Evolutionary conservation across 2,113 vertebrate genomes (phyloP), one percentile per base, ranked within the genome.

Genomic region (Tapirus terrestris): DNA sequence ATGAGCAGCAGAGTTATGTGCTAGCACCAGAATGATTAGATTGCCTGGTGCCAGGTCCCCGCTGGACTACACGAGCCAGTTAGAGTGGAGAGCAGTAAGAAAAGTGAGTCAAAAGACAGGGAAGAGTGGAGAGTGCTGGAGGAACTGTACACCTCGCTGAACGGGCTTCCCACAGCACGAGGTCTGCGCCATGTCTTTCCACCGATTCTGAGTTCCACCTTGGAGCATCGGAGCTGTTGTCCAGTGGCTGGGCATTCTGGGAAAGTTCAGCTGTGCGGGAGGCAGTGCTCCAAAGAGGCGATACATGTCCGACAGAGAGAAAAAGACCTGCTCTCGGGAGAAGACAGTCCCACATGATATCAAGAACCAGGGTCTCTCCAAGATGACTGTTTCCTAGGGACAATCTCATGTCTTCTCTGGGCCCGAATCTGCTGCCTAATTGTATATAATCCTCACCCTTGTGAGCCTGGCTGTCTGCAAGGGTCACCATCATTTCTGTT

Each of bases 1-100:
- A 98, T 81, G 86, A 95, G 63, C 65, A 79, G 61, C 13, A 70
- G 92, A 89, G 60, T 73, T 91, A 48, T 45, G 2, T 23, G 53
- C 79, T 85, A 91, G 79, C 65, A 25, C n/a, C 68, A 72, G 56
- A 75, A 89, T 73, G 80, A 97, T 89, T 87, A 86, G 63, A 94
- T 23, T 82, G 77, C 63, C 61, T 2, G 6, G 56, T 8, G 51
- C 89, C 68, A 89, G 58, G 84, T 56, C 77, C 16, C 73, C 87
- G 39, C 48, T 92, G 39, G 67, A 91, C 60, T 65, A 45, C 65
- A 25, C 2, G 21, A 73, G 72, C 82, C 91, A 89, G 21, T 53
- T 8, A 65, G 56, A 36, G 25, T 27, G 18, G 70, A 72, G 75
- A 72, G 43, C 36, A 87, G 5, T 9, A 56, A 14, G 8, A 86